A percentile compares a stretch with the other conserved stretches of the same genome.
These are phyloP conservation scores for Phrynocephalus forsythii DNA, from an alignment of 2,797 vertebrate species.

Conservation along the genomic window DNA sequence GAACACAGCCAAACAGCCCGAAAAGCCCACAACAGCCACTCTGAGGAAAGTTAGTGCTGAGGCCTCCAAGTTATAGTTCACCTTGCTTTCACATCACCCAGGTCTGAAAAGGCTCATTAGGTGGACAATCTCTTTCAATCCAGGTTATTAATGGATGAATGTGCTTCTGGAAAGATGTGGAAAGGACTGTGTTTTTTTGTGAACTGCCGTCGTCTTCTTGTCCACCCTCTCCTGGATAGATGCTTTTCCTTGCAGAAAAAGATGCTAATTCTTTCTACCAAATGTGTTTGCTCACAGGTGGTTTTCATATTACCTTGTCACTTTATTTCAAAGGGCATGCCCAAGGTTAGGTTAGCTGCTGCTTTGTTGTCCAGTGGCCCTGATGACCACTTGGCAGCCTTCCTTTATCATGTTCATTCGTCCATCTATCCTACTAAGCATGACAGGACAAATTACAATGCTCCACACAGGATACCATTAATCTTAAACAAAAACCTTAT, in stretches of 20 bases:
- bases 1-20: too few species aligned
- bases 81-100: too few species aligned
- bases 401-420: slow-evolving; percentile 47
- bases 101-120: too few species aligned
- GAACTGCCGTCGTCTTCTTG: neutral
- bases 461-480: slow-evolving; percentile 60
- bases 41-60: too few species aligned
- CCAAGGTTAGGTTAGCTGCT: slow-evolving; percentile 48
- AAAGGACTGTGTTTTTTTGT: neutral
- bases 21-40: too few species aligned
- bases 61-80: too few species aligned
- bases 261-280: slow-evolving; percentile 8
- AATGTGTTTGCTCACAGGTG: neutral
- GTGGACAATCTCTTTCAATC: too few species aligned
- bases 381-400: slow-evolving; percentile 34
- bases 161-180: too few species aligned
- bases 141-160: too few species aligned
- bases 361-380: slow-evolving; percentile 23
- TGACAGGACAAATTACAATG: slow-evolving; percentile 63
- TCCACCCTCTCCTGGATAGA: neutral
- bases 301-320: slow-evolving; percentile 37
- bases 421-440: slow-evolving; percentile 40
- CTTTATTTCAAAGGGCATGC: slow-evolving; percentile 38
- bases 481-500: slow-evolving; percentile 67
- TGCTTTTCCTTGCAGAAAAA: slow-evolving; percentile 16